Evolutionary conservation across 2,888 invertebrate species (phyloP).

Genomic region (Tetranychus truncatus): DNA sequence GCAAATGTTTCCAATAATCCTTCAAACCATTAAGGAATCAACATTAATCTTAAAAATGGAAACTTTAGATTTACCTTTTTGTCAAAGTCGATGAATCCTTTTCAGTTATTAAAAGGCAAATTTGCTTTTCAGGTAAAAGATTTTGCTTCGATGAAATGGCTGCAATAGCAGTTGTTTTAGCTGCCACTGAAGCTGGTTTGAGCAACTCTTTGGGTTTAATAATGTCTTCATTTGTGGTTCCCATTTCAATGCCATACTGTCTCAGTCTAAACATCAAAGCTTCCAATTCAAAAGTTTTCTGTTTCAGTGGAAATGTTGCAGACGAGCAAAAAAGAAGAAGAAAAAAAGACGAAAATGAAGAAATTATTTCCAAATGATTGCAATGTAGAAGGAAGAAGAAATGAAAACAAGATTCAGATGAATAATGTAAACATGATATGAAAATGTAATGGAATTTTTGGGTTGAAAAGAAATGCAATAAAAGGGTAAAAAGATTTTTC

Average conservation of each 20-base stretch:
- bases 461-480: neutral
- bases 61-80: neutral
- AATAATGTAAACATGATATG: neutral
- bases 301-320: neutral
- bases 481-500: neutral
- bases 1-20: too few species aligned
- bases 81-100: conserved; percentile 6
- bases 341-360: neutral
- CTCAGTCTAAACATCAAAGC: conserved; percentile 21
- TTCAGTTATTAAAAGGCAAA: conserved; percentile 1
- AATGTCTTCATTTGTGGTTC: neutral
- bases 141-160: neutral
- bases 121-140: neutral
- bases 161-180: neutral
- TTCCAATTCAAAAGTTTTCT: conserved; percentile 25
- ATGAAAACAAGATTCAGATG: neutral
- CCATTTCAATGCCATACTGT: conserved; percentile 13
- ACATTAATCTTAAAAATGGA: neutral
- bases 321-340: too few species aligned
- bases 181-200: neutral
- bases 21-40: neutral
- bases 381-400: neutral
- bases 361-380: neutral
- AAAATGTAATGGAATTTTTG: neutral
- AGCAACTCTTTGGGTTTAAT: neutral